Conservation (phyloP, 2,888 invertebrate species). For the Epiblema foenella region DNA sequence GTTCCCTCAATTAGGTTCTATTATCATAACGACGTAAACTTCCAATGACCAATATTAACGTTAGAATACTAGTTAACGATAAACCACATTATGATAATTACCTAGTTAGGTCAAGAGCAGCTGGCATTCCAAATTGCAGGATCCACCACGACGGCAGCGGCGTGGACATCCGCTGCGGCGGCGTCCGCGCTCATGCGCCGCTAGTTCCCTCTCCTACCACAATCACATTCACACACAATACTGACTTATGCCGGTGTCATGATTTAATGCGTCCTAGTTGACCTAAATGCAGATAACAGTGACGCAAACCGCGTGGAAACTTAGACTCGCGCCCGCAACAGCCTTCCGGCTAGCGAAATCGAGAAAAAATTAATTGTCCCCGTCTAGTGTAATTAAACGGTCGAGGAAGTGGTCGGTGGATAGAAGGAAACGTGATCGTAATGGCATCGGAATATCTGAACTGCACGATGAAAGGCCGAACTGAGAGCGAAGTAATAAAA, state of each 20-base stretch:
- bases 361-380: conserved; percentile 61
- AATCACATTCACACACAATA: conserved; percentile 70
- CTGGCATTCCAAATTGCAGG: conserved; percentile 82
- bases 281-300: conserved; percentile 73
- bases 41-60: background rate
- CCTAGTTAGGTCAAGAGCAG: conserved; percentile 84
- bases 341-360: conserved; percentile 65
- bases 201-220: conserved; percentile 58
- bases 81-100: conserved; percentile 54
- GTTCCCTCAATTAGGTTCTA: background rate
- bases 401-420: conserved; percentile 60
- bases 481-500: conserved; percentile 67
- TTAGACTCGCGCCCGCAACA: conserved; percentile 60
- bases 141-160: conserved; percentile 79
- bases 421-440: conserved; percentile 58
- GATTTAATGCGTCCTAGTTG: conserved; percentile 70
- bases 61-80: conserved; percentile 7
- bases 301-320: conserved; percentile 70
- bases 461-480: conserved; percentile 52
- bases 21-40: background rate
- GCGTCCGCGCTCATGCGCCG: conserved; percentile 54
- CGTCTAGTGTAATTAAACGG: conserved; percentile 58
- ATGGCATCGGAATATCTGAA: conserved; percentile 53
- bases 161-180: conserved; percentile 81
- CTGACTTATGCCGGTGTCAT: conserved; percentile 68